phyloP scores from a whole-genome alignment of 2,113 vertebrate genomes.

The Zingel zingel region DNA sequence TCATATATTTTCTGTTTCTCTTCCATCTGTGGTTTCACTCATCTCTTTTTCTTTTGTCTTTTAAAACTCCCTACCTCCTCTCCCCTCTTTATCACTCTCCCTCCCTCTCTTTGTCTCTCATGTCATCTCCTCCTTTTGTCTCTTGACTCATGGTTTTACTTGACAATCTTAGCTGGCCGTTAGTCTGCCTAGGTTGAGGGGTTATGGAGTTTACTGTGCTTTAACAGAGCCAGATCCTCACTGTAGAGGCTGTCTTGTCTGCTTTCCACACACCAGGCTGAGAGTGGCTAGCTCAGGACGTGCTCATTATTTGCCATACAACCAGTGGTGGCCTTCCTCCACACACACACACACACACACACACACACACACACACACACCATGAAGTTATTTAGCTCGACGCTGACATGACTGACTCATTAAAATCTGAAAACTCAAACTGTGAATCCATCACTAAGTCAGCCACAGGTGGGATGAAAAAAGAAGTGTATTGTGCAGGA shows the following conservation, averaged over 20 bases:
- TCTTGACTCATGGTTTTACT: slow-evolving; percentile 53
- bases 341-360: slow-evolving; percentile 13
- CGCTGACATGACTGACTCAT: slow-evolving; percentile 53
- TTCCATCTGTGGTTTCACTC: slow-evolving; percentile 30
- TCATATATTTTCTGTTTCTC: slow-evolving; percentile 29
- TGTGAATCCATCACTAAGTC: slow-evolving; percentile 29
- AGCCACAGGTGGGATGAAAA: slow-evolving; percentile 29
- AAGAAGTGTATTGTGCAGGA: slow-evolving; percentile 7
- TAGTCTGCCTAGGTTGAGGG: slow-evolving; percentile 48
- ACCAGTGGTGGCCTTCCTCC: slow-evolving; percentile 24
- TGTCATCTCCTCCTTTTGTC: slow-evolving; percentile 46
- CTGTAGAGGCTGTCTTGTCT: slow-evolving; percentile 39
- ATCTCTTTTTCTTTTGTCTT: slow-evolving; percentile 49
- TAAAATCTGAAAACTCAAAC: slow-evolving; percentile 51
- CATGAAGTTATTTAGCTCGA: slow-evolving; percentile 41
- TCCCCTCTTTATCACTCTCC: slow-evolving; percentile 24
- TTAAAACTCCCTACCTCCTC: slow-evolving; percentile 33
- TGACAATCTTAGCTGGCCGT: slow-evolving; percentile 42
- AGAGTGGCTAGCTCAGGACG: slow-evolving; percentile 25
- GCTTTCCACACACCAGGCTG: slow-evolving; percentile 34
- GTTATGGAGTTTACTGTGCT: slow-evolving; percentile 53
- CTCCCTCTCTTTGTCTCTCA: slow-evolving; percentile 31
- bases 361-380: slow-evolving; percentile 16
- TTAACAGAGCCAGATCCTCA: slow-evolving; percentile 40
- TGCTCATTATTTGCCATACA: slow-evolving; percentile 61